These are phyloP conservation scores for Strigamia maritima DNA, from an alignment of 2,888 invertebrate species.

Conservation along the genomic window DNA sequence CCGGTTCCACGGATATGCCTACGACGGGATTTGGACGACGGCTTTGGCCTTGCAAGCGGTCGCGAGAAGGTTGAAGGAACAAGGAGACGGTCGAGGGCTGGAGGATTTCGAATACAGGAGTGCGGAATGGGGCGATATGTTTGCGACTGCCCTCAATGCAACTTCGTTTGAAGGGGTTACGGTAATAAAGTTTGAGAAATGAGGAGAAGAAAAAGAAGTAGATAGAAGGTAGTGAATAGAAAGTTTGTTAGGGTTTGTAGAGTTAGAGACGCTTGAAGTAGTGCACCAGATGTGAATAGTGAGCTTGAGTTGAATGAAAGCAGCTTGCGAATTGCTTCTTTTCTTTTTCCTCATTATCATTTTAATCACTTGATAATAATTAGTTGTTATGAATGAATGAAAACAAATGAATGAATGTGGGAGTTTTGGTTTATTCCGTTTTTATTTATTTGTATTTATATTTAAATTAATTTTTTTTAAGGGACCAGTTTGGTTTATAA, in stretches of 20 bases:
- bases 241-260: not conserved
- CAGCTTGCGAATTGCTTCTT: slow-evolving; percentile 12
- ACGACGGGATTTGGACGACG: slow-evolving; percentile 98
- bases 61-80: slow-evolving; percentile 37
- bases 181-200: slow-evolving; percentile 53
- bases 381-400: not conserved
- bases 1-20: slow-evolving; percentile 94
- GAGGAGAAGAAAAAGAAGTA: not conserved
- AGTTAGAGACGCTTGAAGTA: not conserved
- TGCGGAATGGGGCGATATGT: slow-evolving; percentile 39
- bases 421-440: not conserved
- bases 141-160: slow-evolving; percentile 74
- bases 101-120: slow-evolving; percentile 51
- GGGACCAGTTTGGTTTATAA: slow-evolving; percentile 88
- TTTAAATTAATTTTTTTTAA: slow-evolving; percentile 46
- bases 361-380: not conserved
- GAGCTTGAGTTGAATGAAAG: not conserved
- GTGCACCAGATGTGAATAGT: slow-evolving; percentile 22
- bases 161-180: slow-evolving; percentile 94
- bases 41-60: slow-evolving; percentile 75
- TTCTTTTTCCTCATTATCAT: not conserved
- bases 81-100: slow-evolving; percentile 41
- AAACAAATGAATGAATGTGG: not conserved
- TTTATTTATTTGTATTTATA: not conserved
- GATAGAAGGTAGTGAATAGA: not conserved